phyloP scores from a whole-genome alignment of 2,797 vertebrate species.

The Amazona finschi region DNA sequence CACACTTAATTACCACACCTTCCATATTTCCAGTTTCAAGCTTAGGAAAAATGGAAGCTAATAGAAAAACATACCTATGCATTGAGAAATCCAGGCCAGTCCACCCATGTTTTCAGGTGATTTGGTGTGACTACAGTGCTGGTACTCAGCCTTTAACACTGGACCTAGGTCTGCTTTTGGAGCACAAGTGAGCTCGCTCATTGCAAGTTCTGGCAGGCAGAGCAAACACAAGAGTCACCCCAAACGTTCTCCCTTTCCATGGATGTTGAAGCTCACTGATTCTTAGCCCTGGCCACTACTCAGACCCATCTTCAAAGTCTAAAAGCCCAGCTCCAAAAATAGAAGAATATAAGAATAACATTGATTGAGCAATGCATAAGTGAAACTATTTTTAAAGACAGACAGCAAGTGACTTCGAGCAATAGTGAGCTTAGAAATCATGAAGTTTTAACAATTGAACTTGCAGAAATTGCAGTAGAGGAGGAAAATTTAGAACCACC shows the following conservation, averaged over 20 bases:
- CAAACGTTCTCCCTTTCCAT: background rate
- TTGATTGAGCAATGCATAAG: background rate
- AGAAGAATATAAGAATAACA: background rate
- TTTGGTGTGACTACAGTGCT: background rate
- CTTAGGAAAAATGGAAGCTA: background rate
- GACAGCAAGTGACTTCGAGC: background rate
- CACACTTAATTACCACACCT: background rate
- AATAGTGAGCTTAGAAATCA: background rate
- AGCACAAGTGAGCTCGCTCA: background rate
- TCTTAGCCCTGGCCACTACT: background rate
- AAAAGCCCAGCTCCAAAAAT: background rate
- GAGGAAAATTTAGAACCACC: background rate
- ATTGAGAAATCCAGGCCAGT: background rate
- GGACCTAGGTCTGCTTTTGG: background rate
- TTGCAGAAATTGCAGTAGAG: background rate
- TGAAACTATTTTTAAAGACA: constrained; percentile 19
- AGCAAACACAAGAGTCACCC: background rate
- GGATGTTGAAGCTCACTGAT: background rate
- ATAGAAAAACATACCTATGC: fast-evolving
- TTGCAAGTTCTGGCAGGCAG: background rate
- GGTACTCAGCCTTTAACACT: background rate
- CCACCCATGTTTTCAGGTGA: background rate
- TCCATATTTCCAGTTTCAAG: background rate
- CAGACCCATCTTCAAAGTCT: background rate
- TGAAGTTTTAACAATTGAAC: background rate